Percentiles rank a stretch among this genome's conserved stretches.
Evolutionary conservation across 2,888 invertebrate species (phyloP).

Genomic region (Branchipolynoe longqiensis): DNA sequence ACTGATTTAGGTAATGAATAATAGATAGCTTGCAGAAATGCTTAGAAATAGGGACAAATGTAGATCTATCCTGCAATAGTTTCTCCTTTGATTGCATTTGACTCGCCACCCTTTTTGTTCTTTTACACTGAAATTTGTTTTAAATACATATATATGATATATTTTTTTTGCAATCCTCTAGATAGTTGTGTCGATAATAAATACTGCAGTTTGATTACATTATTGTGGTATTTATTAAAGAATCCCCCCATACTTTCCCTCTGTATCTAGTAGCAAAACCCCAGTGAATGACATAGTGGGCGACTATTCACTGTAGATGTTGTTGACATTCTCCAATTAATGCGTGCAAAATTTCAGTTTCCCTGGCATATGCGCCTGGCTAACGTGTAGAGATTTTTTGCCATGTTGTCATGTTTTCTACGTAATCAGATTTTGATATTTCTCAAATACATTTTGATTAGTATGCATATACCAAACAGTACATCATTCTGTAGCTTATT

Average conservation of each 20-base stretch:
- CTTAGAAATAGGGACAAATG: too few species aligned
- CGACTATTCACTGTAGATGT: slow-evolving; percentile 45
- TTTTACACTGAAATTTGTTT: too few species aligned
- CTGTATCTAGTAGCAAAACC: slow-evolving; percentile 37
- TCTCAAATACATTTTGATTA: neutral
- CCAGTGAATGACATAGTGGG: slow-evolving; percentile 47
- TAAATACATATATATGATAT: too few species aligned
- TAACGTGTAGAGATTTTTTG: slow-evolving; percentile 46
- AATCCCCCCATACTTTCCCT: neutral
- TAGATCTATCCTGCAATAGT: too few species aligned
- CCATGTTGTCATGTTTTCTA: slow-evolving; percentile 49
- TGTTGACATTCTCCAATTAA: slow-evolving; percentile 42
- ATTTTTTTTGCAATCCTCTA: slow-evolving; percentile 25
- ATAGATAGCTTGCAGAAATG: too few species aligned
- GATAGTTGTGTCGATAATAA: slow-evolving; percentile 40
- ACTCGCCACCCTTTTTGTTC: slow-evolving; percentile 16
- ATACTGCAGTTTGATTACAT: slow-evolving; percentile 23
- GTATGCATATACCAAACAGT: neutral
- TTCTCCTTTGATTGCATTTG: slow-evolving; percentile 13
- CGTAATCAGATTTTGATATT: slow-evolving; percentile 32
- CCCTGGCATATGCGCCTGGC: slow-evolving; percentile 53
- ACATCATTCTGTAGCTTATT: neutral
- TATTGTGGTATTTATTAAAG: slow-evolving; percentile 43
- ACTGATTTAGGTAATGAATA: too few species aligned
- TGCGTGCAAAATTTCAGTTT: slow-evolving; percentile 58